Evolutionary conservation across 2,113 vertebrate species (phyloP).

Genomic region (Prolemur simus): DNA sequence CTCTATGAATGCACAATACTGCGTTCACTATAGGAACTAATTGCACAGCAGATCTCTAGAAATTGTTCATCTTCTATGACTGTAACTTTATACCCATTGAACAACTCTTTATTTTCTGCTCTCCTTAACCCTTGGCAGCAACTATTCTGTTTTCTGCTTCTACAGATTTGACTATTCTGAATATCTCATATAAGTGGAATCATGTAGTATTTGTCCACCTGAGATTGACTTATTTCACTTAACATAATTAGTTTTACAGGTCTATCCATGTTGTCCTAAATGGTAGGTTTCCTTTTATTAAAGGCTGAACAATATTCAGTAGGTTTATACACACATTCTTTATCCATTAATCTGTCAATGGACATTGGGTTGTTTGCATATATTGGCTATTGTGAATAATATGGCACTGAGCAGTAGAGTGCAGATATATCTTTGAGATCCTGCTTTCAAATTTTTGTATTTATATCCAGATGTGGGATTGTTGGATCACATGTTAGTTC

Average conservation of each 20-base stretch:
- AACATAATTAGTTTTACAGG: background rate
- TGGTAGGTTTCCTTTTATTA: background rate
- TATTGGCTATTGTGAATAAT: background rate
- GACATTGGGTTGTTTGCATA: background rate
- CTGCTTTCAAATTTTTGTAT: background rate
- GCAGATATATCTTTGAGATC: background rate
- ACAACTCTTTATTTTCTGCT: background rate
- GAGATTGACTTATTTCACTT: background rate
- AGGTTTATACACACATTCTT: background rate
- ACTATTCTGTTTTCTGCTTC: background rate
- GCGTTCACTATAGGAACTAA: accelerated
- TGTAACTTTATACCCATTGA: background rate
- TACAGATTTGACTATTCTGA: background rate
- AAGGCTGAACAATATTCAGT: background rate
- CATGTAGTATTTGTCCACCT: background rate
- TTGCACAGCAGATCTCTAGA: background rate
- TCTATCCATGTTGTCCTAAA: background rate
- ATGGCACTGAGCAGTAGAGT: background rate
- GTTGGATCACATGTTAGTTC: background rate
- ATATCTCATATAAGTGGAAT: background rate
- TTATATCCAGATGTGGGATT: background rate
- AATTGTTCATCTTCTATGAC: background rate
- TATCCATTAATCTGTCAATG: background rate
- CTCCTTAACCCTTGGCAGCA: background rate
- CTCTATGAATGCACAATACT: background rate